Base-by-base conservation (phyloP, 2,888 invertebrate species). In the Phrixothrix hirtus region DNA sequence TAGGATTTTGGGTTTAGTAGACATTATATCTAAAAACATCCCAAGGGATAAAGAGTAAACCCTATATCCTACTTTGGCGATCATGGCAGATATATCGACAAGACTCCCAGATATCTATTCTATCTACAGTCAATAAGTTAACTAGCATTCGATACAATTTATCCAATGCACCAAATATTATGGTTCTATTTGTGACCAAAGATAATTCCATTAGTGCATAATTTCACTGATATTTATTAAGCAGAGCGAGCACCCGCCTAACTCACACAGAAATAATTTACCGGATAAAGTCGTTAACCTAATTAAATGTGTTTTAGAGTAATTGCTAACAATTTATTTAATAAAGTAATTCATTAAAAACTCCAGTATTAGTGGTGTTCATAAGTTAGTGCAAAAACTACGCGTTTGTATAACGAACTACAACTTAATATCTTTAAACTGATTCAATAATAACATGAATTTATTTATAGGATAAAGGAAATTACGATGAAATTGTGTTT, bases 311-410 rank as follows among this genome's bases (percentile, higher is more conserved):
- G 27, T 51, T 44, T 34, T 21, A 44, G 39, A 39, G 17, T 44
- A 44, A 51, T 51, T 39, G 38, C 38, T 38, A 17, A 27, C 39
- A 51, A 29, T 44, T 39, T 37, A 25, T 50, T 38, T 44, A 39
- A 44, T 51, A 51, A 51, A 44, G 50, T 44, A 43, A 50, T 50
- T 50, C 44, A 51, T 45, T 44, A 38, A 45, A 44, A 43, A 44
- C 44, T 32, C 27, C 17, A 35, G 32, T 25, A 45, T n/a, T 49
- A 17, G 15, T 14, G 11, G 26, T 36, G 16, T 44, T 21, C 16
- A 51, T 50, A 43, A 43, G 43, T 43, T 43, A 43, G 25, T 15
- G 48, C 41, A 42, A 44, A 39, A 50, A 38, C 50, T 34, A 34
- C 38, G 44, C 38, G 44, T 26, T 16, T 7, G 7, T 21, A 21